Evolutionary conservation across 2,113 vertebrate species (phyloP).

Genomic region (Gallinago jamesoni): DNA sequence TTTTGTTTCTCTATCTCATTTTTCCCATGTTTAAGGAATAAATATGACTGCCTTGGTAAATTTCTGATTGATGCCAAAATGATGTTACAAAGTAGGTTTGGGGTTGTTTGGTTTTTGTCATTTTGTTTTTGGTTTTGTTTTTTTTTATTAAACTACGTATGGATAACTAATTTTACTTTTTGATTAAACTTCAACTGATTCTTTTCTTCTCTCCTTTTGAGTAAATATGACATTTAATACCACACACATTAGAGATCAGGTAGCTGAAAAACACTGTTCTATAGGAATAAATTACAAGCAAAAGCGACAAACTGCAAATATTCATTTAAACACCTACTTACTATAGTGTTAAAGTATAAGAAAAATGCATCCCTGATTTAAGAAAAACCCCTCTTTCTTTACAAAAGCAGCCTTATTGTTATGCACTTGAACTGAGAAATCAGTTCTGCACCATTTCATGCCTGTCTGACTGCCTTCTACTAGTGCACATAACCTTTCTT

Average conservation of each 20-base stretch:
- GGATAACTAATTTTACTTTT: neutral
- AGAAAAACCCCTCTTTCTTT: neutral
- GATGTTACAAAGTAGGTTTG: neutral
- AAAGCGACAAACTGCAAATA: neutral
- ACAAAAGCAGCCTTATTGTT: neutral
- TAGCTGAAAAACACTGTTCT: neutral
- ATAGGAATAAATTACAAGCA: neutral
- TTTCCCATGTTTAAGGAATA: neutral
- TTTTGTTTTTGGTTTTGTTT: no score
- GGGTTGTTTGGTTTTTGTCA: no score
- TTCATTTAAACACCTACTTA: neutral
- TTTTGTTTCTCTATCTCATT: neutral
- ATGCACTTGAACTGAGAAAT: neutral
- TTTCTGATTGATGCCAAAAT: neutral
- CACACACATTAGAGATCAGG: neutral
- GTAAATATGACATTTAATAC: neutral
- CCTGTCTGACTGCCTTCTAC: neutral
- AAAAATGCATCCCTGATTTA: neutral
- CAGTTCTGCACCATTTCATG: neutral
- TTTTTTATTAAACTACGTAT: neutral
- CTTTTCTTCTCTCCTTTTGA: neutral
- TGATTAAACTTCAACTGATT: neutral
- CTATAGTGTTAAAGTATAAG: neutral
- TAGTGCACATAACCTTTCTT: neutral
- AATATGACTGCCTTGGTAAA: neutral